Evolutionary conservation across 2,888 invertebrate species (phyloP), one percentile per base, ranked within the genome.

Genomic region (Plutella xylostella): DNA sequence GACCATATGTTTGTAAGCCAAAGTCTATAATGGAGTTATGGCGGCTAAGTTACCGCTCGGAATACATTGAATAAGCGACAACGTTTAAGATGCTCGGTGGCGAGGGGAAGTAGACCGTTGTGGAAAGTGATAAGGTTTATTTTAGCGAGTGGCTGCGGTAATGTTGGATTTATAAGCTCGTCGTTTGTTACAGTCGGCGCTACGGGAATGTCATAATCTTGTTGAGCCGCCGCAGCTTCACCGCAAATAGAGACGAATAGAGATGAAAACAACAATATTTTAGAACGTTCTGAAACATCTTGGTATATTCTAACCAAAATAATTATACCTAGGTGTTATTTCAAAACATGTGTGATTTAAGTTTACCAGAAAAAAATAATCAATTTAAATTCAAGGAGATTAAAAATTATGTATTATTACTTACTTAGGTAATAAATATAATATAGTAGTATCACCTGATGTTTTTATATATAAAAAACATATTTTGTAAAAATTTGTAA

Each of bases 161-260:
- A 66, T 61, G 66, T 72, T 58, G 63, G 71, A 72, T 75, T 74
- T 75, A 72, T 73, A 68, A 60, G 68, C 65, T 63, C 60, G 67
- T 65, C 70, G 62, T 71, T 50, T 65, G 71, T 71, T 66, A 61
- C 63, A 58, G 43, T 37, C 61, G 63, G 63, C 66, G 61, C 65
- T 57, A 64, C 64, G 68, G 70, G 72, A 68, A 67, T 71, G 79
- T 83, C 82, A 82, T 83, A 82, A 82, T 83, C 77, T 82, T 78
- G 78, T 79, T 78, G 72, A 77, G 68, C 73, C 72, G 72, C 75
- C 72, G 78, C 73, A 71, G 74, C 66, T 67, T 63, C 57, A 59
- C 65, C 61, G 60, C 67, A 66, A 62, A 45, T 48, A 65, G 63
- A 72, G 68, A 72, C 68, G 68, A 69, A 68, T 63, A 69, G 61